Percentiles rank a stretch among this genome's conserved stretches.
phyloP scores from a whole-genome alignment of 2,113 vertebrate species.

The Cinclus cinclus region DNA sequence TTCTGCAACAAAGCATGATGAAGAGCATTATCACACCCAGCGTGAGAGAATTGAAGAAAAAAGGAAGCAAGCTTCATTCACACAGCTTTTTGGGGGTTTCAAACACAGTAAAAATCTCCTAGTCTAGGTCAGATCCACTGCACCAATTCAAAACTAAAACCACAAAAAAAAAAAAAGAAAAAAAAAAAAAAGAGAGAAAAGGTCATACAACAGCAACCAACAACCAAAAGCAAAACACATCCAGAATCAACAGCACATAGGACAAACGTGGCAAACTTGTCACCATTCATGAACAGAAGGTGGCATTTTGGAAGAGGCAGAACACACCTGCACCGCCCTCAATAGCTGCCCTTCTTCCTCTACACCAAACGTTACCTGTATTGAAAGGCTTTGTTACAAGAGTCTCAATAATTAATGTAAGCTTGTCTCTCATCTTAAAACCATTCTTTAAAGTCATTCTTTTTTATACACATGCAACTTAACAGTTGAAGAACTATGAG shows the following conservation, averaged over 20 bases:
- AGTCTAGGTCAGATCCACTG: constrained; percentile 53
- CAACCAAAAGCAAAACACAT: constrained; percentile 12
- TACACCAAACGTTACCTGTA: constrained; percentile 93
- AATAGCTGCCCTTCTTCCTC: constrained; percentile 85
- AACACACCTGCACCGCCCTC: constrained; percentile 88
- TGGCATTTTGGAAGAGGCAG: constrained; percentile 62
- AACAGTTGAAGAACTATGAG: neutral
- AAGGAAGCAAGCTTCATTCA: constrained; percentile 49
- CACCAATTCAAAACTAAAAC: constrained; percentile 24
- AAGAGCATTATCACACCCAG: neutral
- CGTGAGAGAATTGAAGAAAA: neutral
- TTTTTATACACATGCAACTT: neutral
- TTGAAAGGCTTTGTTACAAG: constrained; percentile 84
- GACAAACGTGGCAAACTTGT: constrained; percentile 68
- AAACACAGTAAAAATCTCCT: constrained; percentile 14
- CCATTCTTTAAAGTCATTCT: neutral
- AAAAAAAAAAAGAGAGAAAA: neutral
- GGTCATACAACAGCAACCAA: neutral
- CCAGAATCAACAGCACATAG: constrained; percentile 26
- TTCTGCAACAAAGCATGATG: constrained; percentile 67
- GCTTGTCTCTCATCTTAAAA: neutral
- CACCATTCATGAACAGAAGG: constrained; percentile 72
- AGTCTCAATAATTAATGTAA: constrained; percentile 27
- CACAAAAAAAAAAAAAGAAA: neutral
- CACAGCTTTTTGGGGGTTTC: neutral